Evolutionary conservation across 2,797 vertebrate species (phyloP), one percentile per base, ranked within the genome.

Genomic region (Syngnathus acus): DNA sequence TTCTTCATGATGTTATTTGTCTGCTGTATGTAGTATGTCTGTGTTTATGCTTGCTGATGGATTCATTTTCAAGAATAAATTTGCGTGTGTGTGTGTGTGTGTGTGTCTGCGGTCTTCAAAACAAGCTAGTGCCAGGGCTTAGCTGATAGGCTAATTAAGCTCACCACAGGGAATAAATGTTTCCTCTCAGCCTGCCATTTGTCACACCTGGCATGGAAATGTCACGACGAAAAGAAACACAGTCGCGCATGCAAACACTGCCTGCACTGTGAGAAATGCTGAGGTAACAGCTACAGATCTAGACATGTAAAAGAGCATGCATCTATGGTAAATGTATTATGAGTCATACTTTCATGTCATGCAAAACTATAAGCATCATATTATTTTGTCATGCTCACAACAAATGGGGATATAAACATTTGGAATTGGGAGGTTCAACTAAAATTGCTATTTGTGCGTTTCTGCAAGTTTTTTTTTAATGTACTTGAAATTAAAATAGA

Each of bases 131-230:
- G 89, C 88, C 86, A 87, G 80, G 75, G 87, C 87, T 85, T 82
- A 86, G 86, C 88, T 89, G 89, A 90, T 89, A 87, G 87, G 88
- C 88, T 88, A 90, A 91, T 91, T 91, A 91, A 90, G 83, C 83
- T 87, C 89, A 86, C 89, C 76, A 80, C 84, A 74, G 89, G 89
- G 88, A 89, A 89, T 89, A 89, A 90, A 87, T 85, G 85, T 85
- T 87, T 88, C 87, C 83, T 86, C 85, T 86, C 78, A 78, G 84
- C 78, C 85, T 83, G 86, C 89, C 87, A 89, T 89, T 91, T 89
- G 88, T 91, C 89, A 89, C 88, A 91, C 88, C 87, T 91, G 88
- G 89, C 86, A 89, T 77, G 72, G 83, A 89, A 89, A 87, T 87
- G 87, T 89, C 87, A 88, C 81, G 51, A 61, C 66, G 67, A 86